Percentiles rank a stretch among this genome's conserved stretches.
These are phyloP conservation scores for Pogonophryne albipinna DNA, from an alignment of 2,797 vertebrate species.

Conservation along the genomic window DNA sequence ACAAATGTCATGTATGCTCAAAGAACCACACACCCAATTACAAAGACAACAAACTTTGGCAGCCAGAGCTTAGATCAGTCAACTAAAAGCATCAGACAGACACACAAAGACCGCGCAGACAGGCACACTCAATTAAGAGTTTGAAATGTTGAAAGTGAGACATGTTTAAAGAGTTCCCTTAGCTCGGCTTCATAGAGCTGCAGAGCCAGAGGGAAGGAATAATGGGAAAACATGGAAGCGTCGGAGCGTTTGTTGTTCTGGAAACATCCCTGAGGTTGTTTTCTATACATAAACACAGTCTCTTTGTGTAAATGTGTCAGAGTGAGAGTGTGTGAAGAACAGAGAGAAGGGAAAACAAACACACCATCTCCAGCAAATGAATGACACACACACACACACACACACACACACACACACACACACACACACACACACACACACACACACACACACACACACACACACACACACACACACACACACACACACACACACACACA, in stretches of 20 bases:
- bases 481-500: too few species aligned
- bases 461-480: too few species aligned
- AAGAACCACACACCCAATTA: background rate
- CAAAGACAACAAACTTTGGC: slow-evolving; percentile 22
- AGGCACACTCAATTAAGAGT: slow-evolving; percentile 45
- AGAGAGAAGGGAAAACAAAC: background rate
- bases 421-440: too few species aligned
- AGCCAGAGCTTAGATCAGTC: slow-evolving; percentile 15
- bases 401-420: too few species aligned
- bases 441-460: too few species aligned
- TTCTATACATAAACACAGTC: slow-evolving; percentile 56
- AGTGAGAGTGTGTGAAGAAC: slow-evolving; percentile 21
- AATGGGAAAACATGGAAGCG: slow-evolving; percentile 28
- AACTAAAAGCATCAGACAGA: slow-evolving; percentile 36
- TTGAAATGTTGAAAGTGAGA: slow-evolving; percentile 48
- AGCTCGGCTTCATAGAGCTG: slow-evolving; percentile 44
- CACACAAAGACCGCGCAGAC: slow-evolving; percentile 25
- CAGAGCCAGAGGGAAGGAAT: slow-evolving; percentile 47
- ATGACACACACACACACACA: too few species aligned
- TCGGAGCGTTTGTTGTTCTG: slow-evolving; percentile 50
- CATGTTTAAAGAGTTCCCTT: slow-evolving; percentile 52
- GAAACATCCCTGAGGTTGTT: slow-evolving; percentile 63
- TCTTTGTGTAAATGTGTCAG: slow-evolving; percentile 42
- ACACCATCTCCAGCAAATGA: too few species aligned
- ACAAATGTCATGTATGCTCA: background rate